These are phyloP conservation scores for Caerostris extrusa DNA, from an alignment of 1,140 invertebrate genomes.

Conservation along the genomic window DNA sequence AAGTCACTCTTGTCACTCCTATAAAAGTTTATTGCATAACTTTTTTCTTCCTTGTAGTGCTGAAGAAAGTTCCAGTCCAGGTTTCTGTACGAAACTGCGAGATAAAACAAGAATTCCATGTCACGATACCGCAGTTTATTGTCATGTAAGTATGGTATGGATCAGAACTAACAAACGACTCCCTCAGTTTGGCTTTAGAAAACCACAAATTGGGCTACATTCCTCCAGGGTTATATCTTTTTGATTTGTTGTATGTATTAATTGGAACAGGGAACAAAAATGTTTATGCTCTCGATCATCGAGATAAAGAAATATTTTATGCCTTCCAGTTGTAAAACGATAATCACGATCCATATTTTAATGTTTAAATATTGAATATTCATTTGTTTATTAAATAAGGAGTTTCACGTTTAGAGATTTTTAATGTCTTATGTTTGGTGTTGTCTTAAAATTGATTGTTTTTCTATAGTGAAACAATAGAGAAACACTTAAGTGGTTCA, in stretches of 20 bases:
- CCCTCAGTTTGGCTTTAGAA: neutral
- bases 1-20: neutral
- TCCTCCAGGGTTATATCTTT: neutral
- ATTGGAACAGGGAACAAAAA: neutral
- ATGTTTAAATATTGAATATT: too few relatives aligned
- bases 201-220: neutral
- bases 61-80: constrained; percentile 61
- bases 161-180: neutral
- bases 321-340: too few relatives aligned
- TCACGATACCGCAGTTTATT: constrained; percentile 65
- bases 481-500: too few relatives aligned
- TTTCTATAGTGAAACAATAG: too few relatives aligned
- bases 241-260: neutral
- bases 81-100: constrained; percentile 61
- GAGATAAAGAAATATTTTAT: too few relatives aligned
- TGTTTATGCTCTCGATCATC: neutral
- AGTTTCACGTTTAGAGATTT: too few relatives aligned
- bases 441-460: too few relatives aligned
- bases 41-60: constrained; percentile 18
- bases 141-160: constrained; percentile 50
- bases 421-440: too few relatives aligned
- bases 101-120: constrained; percentile 6
- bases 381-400: too few relatives aligned
- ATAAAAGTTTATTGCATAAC: neutral
- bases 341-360: too few relatives aligned